Evolutionary conservation across 2,113 vertebrate species (phyloP), one percentile per base, ranked within the genome.

Genomic region (Oncorhynchus clarkii): DNA sequence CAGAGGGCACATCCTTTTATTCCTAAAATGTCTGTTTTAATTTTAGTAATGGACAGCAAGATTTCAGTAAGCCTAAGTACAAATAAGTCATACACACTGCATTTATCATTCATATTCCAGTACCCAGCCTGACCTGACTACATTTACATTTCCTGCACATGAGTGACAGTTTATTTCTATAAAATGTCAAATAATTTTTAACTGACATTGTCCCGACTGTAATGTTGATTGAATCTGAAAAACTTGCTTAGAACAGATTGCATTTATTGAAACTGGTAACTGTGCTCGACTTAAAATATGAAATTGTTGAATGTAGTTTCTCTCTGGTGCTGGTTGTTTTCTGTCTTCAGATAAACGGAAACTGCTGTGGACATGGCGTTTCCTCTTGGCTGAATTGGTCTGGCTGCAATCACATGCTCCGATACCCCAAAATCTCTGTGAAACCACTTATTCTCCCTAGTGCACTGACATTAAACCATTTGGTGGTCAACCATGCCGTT

Each of bases 1-100:
- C 9, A 82, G 51, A 9, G 4, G 70, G 29, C 48, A n/a, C 5
- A 12, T 22, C 48, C 22, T 74, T 78, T 73, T 78, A 76, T 68
- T 71, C 48, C 69, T n/a, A 60, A 73, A 72, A 62, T 2, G 18
- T 60, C 67, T 59, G 54, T 12, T 26, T 70, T 9, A 7, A 18
- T 39, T 60, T 60, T 79, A 72, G 31, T 26, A 71, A 70, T 11
- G 60, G 39, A 48, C 18, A 39, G 45, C 22, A 74, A 45, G 13
- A 27, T 57, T 71, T 74, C 1, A 72, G 62, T 6, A 39, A 22
- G 5, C 18, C n/a, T 60, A 18, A 1, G 8, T 68, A 68, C 66
- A 34, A n/a, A 20, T 68, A 20, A 16, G 5, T 68, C 31, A 34
- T 31, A 67, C 13, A 27, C 13, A 4, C 13, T 29, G 4, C 5